phyloP scores from a whole-genome alignment of 2,888 invertebrate species.

The Apamea crenata region DNA sequence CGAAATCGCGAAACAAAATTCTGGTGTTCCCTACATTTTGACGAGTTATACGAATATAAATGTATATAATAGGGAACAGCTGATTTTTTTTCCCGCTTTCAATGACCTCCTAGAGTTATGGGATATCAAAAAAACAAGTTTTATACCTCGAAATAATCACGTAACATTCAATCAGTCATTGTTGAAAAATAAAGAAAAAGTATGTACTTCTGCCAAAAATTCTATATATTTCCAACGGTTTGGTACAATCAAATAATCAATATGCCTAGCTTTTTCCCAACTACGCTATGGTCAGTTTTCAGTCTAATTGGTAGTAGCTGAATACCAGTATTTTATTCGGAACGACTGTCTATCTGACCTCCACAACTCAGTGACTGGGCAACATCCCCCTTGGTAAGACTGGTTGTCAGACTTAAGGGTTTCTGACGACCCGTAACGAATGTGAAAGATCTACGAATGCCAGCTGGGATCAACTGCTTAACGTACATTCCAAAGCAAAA shows the following conservation, averaged over 20 bases:
- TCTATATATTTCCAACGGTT: neutral
- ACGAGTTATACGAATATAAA: too few species aligned
- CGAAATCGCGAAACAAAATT: too few species aligned
- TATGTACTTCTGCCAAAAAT: neutral
- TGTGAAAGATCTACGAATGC: neutral
- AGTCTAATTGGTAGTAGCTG: neutral
- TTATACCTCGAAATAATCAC: too few species aligned
- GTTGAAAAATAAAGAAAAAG: neutral
- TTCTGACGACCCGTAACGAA: neutral
- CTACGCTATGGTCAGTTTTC: accelerated
- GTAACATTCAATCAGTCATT: too few species aligned
- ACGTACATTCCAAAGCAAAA: neutral
- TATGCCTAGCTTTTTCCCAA: neutral
- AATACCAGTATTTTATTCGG: neutral
- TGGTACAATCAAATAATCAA: neutral
- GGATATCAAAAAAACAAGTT: too few species aligned
- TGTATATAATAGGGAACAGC: too few species aligned
- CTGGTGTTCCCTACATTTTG: too few species aligned
- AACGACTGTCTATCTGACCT: neutral
- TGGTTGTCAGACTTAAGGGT: neutral
- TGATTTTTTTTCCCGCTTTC: too few species aligned
- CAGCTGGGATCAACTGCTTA: neutral
- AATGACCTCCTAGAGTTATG: too few species aligned
- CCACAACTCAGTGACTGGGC: neutral
- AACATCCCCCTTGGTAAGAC: neutral